Percentiles rank a stretch among this genome's conserved stretches.
Evolutionary conservation across 1,140 invertebrate species (phyloP).

Genomic region (Neelides sp.): DNA sequence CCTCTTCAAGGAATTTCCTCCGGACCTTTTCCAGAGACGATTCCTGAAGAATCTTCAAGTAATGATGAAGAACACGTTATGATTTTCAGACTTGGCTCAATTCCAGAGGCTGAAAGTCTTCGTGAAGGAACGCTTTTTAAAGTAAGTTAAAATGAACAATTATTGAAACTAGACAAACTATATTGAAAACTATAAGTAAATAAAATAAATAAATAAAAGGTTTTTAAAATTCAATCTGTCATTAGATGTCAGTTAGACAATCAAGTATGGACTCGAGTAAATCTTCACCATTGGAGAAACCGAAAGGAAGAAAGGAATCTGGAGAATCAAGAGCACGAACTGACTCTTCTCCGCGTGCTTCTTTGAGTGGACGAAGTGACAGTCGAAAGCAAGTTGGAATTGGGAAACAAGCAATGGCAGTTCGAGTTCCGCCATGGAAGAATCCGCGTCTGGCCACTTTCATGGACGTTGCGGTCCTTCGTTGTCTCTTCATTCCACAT

Average conservation of each 20-base stretch:
- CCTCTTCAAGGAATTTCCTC: constrained; percentile 13
- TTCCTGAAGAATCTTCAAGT: constrained; percentile 72
- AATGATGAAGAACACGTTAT: constrained; percentile 82
- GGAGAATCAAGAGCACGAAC: constrained; percentile 21
- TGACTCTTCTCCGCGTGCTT: constrained; percentile 27
- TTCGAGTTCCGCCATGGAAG: constrained; percentile 16
- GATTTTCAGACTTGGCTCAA: constrained; percentile 59
- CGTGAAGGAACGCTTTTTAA: constrained; percentile 50
- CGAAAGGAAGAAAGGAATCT: constrained; percentile 26
- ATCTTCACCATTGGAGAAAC: constrained; percentile 26
- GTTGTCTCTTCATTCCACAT: constrained; percentile 90
- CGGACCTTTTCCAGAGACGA: constrained; percentile 75
- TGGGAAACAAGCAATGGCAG: not conserved
- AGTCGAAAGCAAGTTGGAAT: constrained; percentile 1
- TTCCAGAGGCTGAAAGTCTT: constrained; percentile 50
- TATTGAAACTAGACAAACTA: constrained; percentile 11
- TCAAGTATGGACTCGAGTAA: constrained; percentile 25
- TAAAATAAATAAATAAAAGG: not conserved
- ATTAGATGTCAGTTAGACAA: constrained; percentile 31
- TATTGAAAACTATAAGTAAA: not conserved
- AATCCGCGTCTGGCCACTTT: constrained; percentile 82
- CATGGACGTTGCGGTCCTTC: constrained; percentile 84
- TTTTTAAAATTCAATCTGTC: not conserved
- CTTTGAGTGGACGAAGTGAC: constrained; percentile 14
- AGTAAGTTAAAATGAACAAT: constrained; percentile 37